Evolutionary conservation across 2,888 invertebrate genomes (phyloP).

Genomic region (Mythimna albipuncta): DNA sequence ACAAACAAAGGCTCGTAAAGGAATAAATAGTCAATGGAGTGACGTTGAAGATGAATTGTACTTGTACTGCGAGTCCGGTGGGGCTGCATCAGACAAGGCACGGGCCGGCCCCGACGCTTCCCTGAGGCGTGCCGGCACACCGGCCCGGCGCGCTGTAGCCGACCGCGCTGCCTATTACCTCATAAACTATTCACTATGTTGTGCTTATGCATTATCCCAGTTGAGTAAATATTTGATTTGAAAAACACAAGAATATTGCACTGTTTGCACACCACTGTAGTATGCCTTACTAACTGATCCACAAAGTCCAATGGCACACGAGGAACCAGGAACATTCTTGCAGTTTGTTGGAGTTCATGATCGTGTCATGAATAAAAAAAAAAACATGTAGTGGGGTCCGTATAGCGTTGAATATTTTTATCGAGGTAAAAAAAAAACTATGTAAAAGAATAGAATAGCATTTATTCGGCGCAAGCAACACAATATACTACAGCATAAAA

Average conservation of each 20-base stretch:
- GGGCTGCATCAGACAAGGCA: not conserved
- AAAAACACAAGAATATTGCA: not conserved
- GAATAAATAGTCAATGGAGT: not conserved
- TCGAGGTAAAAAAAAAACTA: too few relatives aligned
- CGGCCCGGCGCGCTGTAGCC: not conserved
- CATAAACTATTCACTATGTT: conserved; percentile 3
- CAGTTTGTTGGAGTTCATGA: not conserved
- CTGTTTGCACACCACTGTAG: not conserved
- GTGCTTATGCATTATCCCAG: not conserved
- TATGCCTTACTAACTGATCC: not conserved
- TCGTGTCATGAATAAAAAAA: too few relatives aligned
- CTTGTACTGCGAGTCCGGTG: not conserved
- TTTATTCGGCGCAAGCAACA: too few relatives aligned
- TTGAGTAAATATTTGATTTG: not conserved
- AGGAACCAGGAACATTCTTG: not conserved
- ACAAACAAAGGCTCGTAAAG: not conserved
- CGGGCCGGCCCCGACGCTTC: not conserved
- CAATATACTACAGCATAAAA: too few relatives aligned
- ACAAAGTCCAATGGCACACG: not conserved
- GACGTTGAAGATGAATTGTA: not conserved
- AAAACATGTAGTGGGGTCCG: too few relatives aligned
- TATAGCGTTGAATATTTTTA: too few relatives aligned
- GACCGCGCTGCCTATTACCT: not conserved
- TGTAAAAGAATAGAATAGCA: too few relatives aligned
- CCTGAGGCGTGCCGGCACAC: not conserved